A percentile compares a stretch with the other conserved stretches of the same genome.
phyloP scores from a whole-genome alignment of 2,113 vertebrate genomes.

The Sinocyclocheilus anshuiensis region DNA sequence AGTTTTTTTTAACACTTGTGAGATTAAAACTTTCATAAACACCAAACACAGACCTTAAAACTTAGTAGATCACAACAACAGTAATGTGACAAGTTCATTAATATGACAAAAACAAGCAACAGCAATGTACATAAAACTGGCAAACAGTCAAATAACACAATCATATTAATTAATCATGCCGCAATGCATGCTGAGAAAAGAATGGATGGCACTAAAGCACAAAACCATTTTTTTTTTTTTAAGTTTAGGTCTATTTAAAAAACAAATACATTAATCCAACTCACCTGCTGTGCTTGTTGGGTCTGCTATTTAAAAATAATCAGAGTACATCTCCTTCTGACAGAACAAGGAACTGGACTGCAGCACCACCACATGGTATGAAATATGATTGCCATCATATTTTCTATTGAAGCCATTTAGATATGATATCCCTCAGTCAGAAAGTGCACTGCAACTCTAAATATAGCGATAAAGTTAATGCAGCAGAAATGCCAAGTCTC shows the following conservation, averaged over 20 bases:
- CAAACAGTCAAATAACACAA: constrained; percentile 2
- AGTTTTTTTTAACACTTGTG: not conserved
- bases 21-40: not conserved
- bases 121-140: not conserved
- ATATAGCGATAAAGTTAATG: not conserved
- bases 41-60: not conserved
- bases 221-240: not conserved
- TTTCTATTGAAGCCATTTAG: not conserved
- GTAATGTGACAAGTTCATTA: not conserved
- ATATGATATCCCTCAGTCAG: not conserved
- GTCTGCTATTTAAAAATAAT: not conserved
- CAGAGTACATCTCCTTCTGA: not conserved
- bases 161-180: not conserved
- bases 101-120: no score
- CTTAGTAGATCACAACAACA: not conserved
- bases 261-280: constrained; percentile 1
- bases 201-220: not conserved
- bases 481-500: not conserved
- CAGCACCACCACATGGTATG: constrained; percentile 57
- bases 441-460: not conserved
- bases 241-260: not conserved
- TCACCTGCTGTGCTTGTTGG: constrained; percentile 5
- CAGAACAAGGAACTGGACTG: constrained; percentile 41
- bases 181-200: not conserved
- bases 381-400: constrained; percentile 23